Evolutionary conservation across 2,797 vertebrate genomes (phyloP), one percentile per base, ranked within the genome.

Genomic region (Pseudopleuronectes americanus): DNA sequence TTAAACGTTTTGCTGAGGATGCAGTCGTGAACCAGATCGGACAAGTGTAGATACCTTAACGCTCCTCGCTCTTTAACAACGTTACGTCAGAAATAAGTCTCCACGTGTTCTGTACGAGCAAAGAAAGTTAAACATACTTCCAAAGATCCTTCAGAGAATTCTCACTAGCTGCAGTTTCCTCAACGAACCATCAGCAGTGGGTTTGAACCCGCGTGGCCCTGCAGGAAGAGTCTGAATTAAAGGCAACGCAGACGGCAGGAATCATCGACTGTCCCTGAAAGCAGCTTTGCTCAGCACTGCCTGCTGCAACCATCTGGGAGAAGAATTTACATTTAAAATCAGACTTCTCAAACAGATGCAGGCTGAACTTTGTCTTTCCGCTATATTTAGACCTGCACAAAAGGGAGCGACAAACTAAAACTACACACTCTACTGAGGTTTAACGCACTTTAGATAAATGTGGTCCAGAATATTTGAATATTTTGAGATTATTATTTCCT

Each of bases 301-400:
- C 64, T 59, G 68, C 76, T 82, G 88, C 70, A 61, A 12, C 86
- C 81, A 80, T 80, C 77, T 84, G 81, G 67, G 49, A 68, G 47
- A 1, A 26, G 59, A 70, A 54, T 77, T 68, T 38, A 66, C 28
- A 70, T 62, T 66, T 21, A n/a, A 52, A 79, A 17, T 71, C 33
- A 58, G 12, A 54, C 56, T 60, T 76, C 41, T 55, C 54, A 77
- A 64, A 56, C 47, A 76, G 58, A 78, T 38, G 64, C 57, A 61
- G 24, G 52, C 68, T 57, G 43, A 71, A 73, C 58, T 65, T 45
- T 41, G 49, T 58, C 69, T 24, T 67, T 64, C 7, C 6, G 14
- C 52, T 57, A 31, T 49, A 65, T 58, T 45, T 45, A 45, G 81
- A 66, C 63, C n/a, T 9, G 24, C 43, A 49, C 16, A 53, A 43